Evolutionary conservation across 2,113 vertebrate genomes (phyloP).

Genomic region (Hydropotes inermis): DNA sequence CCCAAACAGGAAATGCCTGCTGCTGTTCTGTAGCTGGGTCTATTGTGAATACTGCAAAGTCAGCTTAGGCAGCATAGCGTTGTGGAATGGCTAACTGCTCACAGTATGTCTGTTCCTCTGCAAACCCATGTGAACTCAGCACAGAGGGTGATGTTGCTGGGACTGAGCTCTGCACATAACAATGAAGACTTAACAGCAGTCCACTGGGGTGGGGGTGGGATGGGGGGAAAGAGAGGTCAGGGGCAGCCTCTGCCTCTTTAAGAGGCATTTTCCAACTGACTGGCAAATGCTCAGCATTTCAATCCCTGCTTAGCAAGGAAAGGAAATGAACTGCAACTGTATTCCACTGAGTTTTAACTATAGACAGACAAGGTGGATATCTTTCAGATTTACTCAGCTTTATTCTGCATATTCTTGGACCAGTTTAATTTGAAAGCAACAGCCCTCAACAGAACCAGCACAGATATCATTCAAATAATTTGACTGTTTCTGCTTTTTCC

Average conservation of each 20-base stretch:
- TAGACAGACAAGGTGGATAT: neutral
- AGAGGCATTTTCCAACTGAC: constrained; percentile 35
- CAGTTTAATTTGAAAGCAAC: neutral
- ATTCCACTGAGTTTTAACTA: neutral
- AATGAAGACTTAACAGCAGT: neutral
- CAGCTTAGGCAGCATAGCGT: neutral
- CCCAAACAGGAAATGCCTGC: constrained; percentile 23
- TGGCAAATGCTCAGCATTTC: neutral
- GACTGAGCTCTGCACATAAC: neutral
- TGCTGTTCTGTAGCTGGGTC: neutral
- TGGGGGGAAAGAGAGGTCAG: neutral
- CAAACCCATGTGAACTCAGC: neutral
- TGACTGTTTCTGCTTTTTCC: neutral
- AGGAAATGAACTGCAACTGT: neutral
- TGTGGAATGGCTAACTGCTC: neutral
- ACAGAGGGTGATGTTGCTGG: neutral
- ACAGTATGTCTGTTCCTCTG: neutral
- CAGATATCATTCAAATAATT: neutral
- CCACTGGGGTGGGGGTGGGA: no score
- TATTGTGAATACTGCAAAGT: neutral
- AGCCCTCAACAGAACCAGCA: neutral
- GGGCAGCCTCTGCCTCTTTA: neutral
- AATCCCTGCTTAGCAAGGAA: neutral
- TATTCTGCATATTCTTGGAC: neutral
- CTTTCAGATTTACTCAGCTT: neutral